These are phyloP conservation scores for Xenopus petersii DNA, from an alignment of 2,797 vertebrate species.

Conservation along the genomic window DNA sequence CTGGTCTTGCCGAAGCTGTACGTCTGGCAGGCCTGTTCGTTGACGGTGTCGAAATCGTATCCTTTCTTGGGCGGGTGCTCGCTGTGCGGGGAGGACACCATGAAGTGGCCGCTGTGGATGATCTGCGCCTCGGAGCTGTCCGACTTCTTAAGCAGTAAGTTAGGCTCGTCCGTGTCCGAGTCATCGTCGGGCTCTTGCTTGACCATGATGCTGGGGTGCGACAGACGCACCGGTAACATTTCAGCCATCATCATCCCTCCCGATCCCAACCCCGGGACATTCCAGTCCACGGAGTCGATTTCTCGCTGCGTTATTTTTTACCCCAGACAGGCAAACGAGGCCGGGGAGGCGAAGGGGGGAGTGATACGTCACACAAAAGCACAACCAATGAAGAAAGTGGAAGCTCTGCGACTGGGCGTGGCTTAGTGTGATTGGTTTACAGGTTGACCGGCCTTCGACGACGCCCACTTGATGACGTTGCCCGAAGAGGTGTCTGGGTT, in stretches of 20 bases:
- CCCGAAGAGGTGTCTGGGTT: too few species aligned
- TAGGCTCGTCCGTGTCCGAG: slow-evolving; percentile 65
- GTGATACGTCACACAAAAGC: not conserved
- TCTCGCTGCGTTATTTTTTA: not conserved
- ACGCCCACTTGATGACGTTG: too few species aligned
- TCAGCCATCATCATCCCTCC: slow-evolving; percentile 11
- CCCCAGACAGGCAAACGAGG: not conserved
- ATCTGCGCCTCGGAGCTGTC: slow-evolving; percentile 78
- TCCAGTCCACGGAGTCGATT: slow-evolving; percentile 12
- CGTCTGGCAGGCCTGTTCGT: slow-evolving; percentile 91
- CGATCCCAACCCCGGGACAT: slow-evolving; percentile 32
- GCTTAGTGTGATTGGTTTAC: too few species aligned
- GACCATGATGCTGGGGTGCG: slow-evolving; percentile 48
- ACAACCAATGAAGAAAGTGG: not conserved
- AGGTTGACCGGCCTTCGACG: too few species aligned
- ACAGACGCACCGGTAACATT: slow-evolving; percentile 59
- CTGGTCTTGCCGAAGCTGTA: slow-evolving; percentile 84
- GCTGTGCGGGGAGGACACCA: slow-evolving; percentile 92
- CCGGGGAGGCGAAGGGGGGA: not conserved
- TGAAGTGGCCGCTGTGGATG: slow-evolving; percentile 97
- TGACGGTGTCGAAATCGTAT: slow-evolving; percentile 96
- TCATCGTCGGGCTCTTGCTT: slow-evolving; percentile 81
- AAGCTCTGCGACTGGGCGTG: not conserved
- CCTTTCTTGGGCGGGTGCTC: slow-evolving; percentile 94
- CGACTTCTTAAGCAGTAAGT: slow-evolving; percentile 57